Evolutionary conservation across 2,888 invertebrate genomes (phyloP).

Genomic region (Vesta saturnalis): DNA sequence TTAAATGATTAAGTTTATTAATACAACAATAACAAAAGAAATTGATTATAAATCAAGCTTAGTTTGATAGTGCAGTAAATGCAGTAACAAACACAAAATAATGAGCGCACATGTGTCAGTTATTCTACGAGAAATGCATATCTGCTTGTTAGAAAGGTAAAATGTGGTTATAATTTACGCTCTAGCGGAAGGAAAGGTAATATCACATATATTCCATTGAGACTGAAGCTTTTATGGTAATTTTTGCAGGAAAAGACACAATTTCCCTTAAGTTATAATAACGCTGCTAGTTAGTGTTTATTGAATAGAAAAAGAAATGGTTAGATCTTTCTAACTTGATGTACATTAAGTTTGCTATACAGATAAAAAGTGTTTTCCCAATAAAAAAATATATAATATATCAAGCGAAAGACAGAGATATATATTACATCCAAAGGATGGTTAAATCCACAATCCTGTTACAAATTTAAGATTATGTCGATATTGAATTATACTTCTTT

Average conservation of each 20-base stretch:
- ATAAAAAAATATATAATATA: slow-evolving; percentile 28
- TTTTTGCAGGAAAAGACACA: slow-evolving; percentile 28
- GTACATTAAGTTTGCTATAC: slow-evolving; percentile 22
- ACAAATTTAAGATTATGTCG: slow-evolving; percentile 18
- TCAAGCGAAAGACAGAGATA: slow-evolving; percentile 14
- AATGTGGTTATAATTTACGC: slow-evolving; percentile 35
- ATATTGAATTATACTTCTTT: slow-evolving; percentile 11
- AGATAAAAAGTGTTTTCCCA: slow-evolving; percentile 28
- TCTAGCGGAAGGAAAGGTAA: slow-evolving; percentile 31
- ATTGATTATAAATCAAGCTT: slow-evolving; percentile 53
- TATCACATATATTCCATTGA: slow-evolving; percentile 26
- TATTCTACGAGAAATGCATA: slow-evolving; percentile 38
- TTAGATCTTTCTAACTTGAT: slow-evolving; percentile 19
- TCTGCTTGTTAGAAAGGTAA: slow-evolving; percentile 38
- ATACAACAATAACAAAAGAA: slow-evolving; percentile 22
- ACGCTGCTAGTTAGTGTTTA: slow-evolving; percentile 3
- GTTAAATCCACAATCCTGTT: slow-evolving; percentile 3
- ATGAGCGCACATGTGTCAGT: slow-evolving; percentile 46
- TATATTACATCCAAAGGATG: slow-evolving; percentile 9
- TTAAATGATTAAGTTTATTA: background rate
- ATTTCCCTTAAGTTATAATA: slow-evolving; percentile 21
- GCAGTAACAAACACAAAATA: slow-evolving; percentile 47
- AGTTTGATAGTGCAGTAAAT: slow-evolving; percentile 30
- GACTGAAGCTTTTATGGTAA: slow-evolving; percentile 33
- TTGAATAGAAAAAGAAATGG: slow-evolving; percentile 22